Conservation (phyloP, 2,888 invertebrate species). For the Catocala sponsa region DNA sequence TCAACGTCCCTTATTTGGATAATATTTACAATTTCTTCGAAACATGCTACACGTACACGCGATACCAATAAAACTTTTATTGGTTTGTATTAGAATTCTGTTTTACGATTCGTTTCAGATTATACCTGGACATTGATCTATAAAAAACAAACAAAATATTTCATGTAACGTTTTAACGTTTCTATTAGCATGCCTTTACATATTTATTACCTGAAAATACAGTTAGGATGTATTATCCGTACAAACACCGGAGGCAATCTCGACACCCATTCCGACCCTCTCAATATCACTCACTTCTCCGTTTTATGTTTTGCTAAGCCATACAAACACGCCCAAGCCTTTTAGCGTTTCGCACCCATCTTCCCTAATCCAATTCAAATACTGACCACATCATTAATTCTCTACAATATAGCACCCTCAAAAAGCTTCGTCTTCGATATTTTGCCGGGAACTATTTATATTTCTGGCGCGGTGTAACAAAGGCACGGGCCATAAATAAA, state of each 20-base stretch:
- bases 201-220: slow-evolving; percentile 59
- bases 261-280: slow-evolving; percentile 56
- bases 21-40: slow-evolving; percentile 72
- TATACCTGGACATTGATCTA: slow-evolving; percentile 46
- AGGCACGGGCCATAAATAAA: slow-evolving; percentile 84
- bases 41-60: slow-evolving; percentile 59
- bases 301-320: slow-evolving; percentile 82
- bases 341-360: slow-evolving; percentile 77
- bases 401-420: slow-evolving; percentile 83
- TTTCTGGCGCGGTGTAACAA: slow-evolving; percentile 82
- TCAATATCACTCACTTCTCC: slow-evolving; percentile 71
- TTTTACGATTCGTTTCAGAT: slow-evolving; percentile 71
- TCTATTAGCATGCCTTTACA: slow-evolving; percentile 34
- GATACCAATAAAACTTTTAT: slow-evolving; percentile 72
- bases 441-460: slow-evolving; percentile 86
- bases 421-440: slow-evolving; percentile 79
- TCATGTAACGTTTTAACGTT: slow-evolving; percentile 26
- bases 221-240: slow-evolving; percentile 55
- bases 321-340: slow-evolving; percentile 77
- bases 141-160: slow-evolving; percentile 23
- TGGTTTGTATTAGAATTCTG: slow-evolving; percentile 65
- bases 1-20: slow-evolving; percentile 60
- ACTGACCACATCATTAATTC: slow-evolving; percentile 88
- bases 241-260: slow-evolving; percentile 56
- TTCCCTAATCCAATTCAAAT: slow-evolving; percentile 82